phyloP scores from a whole-genome alignment of 2,888 invertebrate species.

The Arge pagana region DNA sequence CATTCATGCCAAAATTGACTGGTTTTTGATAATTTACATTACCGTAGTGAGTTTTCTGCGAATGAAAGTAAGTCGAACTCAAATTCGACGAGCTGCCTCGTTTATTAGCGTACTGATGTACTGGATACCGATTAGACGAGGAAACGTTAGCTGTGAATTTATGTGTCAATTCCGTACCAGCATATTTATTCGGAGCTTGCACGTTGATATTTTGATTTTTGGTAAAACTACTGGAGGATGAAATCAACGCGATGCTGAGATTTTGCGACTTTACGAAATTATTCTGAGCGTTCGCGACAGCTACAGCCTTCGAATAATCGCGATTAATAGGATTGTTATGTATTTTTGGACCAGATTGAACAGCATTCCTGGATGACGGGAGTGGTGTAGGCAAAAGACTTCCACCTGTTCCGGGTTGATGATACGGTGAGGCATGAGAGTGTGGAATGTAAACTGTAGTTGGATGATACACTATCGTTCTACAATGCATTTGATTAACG shows the following conservation, averaged over 20 bases:
- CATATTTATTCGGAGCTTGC: conserved; percentile 14
- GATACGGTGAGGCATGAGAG: conserved; percentile 37
- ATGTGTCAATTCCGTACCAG: conserved; percentile 18
- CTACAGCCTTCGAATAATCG: conserved; percentile 37
- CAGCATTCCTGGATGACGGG: no score
- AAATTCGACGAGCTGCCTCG: neutral
- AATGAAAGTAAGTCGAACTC: conserved; percentile 27
- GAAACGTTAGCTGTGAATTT: conserved; percentile 20
- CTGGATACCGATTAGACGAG: conserved; percentile 9
- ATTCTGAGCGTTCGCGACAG: conserved; percentile 9
- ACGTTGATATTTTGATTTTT: conserved; percentile 12
- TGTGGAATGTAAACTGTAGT: conserved; percentile 49
- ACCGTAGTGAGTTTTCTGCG: conserved; percentile 33
- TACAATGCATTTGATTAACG: conserved; percentile 42
- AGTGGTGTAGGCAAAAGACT: conserved; percentile 52
- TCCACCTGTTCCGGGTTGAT: conserved; percentile 31
- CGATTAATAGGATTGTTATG: conserved; percentile 24
- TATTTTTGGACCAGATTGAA: conserved; percentile 27
- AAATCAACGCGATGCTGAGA: conserved; percentile 18
- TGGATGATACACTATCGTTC: conserved; percentile 47
- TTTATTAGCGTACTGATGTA: conserved; percentile 2
- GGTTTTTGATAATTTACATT: conserved; percentile 9
- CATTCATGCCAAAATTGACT: neutral
- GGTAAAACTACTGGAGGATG: conserved; percentile 13
- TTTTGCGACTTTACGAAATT: conserved; percentile 23